phyloP scores from a whole-genome alignment of 2,113 vertebrate genomes.

The Atrichornis clamosus region DNA sequence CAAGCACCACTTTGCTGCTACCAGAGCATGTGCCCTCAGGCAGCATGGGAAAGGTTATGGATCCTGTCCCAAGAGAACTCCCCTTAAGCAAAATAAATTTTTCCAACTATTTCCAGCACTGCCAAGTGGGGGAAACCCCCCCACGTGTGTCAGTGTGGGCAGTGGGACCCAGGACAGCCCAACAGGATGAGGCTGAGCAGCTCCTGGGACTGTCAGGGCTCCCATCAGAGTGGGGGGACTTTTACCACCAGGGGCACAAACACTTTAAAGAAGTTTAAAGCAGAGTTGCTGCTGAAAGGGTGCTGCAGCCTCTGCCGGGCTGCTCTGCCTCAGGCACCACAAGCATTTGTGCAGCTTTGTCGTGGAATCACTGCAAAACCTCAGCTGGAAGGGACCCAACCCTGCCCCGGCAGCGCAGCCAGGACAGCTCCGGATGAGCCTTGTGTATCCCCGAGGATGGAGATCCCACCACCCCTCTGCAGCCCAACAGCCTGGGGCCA shows the following conservation, averaged over 20 bases:
- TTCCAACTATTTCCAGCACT: background rate
- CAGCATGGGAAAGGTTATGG: background rate
- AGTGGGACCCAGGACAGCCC: background rate
- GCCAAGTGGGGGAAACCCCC: background rate
- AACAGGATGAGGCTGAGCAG: background rate
- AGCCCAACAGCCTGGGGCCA: background rate
- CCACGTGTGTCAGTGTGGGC: background rate
- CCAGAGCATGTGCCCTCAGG: background rate
- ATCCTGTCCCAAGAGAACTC: background rate
- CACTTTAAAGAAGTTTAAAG: background rate
- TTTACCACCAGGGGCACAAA: background rate
- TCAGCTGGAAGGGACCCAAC: background rate
- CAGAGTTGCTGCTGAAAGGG: background rate
- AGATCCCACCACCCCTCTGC: background rate
- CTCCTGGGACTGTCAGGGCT: fast-evolving
- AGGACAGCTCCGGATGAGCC: background rate
- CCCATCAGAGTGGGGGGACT: background rate
- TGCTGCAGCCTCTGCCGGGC: background rate
- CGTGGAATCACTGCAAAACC: fast-evolving
- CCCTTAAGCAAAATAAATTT: background rate
- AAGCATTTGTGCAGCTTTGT: background rate
- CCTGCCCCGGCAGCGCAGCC: fast-evolving
- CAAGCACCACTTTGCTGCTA: fast-evolving
- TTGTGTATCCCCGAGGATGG: background rate
- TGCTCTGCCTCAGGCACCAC: background rate